Percentiles rank a stretch among this genome's conserved stretches.
These are phyloP conservation scores for Sturnira hondurensis DNA, from an alignment of 2,113 vertebrate species.

Conservation along the genomic window DNA sequence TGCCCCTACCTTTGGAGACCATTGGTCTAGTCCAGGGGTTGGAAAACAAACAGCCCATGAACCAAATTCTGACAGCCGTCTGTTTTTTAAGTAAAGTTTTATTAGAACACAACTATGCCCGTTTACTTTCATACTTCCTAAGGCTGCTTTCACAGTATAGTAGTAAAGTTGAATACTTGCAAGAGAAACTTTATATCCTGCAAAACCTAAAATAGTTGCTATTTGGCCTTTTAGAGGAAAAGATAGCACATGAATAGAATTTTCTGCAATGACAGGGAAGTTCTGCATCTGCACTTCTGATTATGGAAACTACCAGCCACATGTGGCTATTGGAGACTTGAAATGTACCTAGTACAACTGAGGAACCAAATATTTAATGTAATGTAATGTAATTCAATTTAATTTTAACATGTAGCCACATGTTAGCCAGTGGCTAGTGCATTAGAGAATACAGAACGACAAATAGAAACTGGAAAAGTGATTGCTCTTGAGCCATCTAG, in stretches of 20 bases:
- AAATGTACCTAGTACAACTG: neutral
- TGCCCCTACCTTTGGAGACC: neutral
- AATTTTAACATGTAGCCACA: neutral
- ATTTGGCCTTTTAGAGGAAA: neutral
- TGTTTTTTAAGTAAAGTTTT: conserved; percentile 7
- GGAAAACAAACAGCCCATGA: neutral
- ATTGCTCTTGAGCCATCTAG: neutral
- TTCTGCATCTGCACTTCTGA: neutral
- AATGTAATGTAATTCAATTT: neutral
- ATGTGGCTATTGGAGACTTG: neutral
- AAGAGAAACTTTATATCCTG: neutral
- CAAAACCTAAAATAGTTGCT: neutral
- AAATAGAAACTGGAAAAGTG: neutral
- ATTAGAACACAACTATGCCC: neutral
- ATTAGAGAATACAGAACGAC: neutral
- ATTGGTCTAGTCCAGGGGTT: neutral
- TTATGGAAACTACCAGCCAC: neutral
- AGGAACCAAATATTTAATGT: neutral
- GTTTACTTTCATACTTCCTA: neutral
- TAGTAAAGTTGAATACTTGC: neutral
- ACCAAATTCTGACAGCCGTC: neutral
- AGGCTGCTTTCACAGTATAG: neutral
- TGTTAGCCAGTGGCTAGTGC: neutral
- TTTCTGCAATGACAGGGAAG: neutral
- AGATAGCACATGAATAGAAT: neutral